A percentile compares a stretch with the other conserved stretches of the same genome.
Conservation (phyloP, 2,113 vertebrate genomes). For the Rattus norvegicus region DNA sequence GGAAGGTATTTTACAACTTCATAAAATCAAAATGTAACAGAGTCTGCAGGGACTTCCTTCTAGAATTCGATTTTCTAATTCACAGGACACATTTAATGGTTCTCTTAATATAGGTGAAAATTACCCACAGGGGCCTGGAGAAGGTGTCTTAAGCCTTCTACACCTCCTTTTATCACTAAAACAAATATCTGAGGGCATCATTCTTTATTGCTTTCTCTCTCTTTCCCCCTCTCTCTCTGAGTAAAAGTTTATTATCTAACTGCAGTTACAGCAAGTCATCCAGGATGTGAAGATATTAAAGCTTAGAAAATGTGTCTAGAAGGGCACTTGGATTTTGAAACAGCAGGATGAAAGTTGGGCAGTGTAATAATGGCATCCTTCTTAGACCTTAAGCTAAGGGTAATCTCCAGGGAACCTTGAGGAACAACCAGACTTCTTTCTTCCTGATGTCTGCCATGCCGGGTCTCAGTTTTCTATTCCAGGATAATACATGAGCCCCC, state of each 20-base stretch:
- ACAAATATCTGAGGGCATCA: background rate
- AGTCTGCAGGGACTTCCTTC: background rate
- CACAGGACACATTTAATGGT: background rate
- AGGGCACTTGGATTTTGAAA: slow-evolving; percentile 34
- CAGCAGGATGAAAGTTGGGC: slow-evolving; percentile 13
- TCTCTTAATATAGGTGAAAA: slow-evolving; percentile 10
- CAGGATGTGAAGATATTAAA: slow-evolving; percentile 1
- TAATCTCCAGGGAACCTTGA: background rate
- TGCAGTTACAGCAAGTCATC: background rate
- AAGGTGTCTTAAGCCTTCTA: background rate
- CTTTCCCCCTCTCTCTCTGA: background rate
- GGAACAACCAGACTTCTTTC: background rate
- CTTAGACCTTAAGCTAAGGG: background rate
- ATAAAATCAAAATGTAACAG: slow-evolving; percentile 39
- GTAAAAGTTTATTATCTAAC: slow-evolving; percentile 48
- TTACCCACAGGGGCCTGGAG: background rate
- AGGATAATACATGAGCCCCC: background rate
- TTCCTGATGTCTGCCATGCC: background rate
- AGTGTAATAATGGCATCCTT: background rate
- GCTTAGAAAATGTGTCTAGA: background rate
- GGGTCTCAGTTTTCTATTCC: background rate
- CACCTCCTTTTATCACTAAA: background rate
- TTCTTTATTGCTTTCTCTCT: background rate
- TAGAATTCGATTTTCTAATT: slow-evolving; percentile 37
- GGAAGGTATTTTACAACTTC: background rate